A percentile compares a stretch with the other conserved stretches of the same genome.
These are phyloP conservation scores for Lithobates pipiens DNA, from an alignment of 2,797 vertebrate genomes.

Conservation along the genomic window DNA sequence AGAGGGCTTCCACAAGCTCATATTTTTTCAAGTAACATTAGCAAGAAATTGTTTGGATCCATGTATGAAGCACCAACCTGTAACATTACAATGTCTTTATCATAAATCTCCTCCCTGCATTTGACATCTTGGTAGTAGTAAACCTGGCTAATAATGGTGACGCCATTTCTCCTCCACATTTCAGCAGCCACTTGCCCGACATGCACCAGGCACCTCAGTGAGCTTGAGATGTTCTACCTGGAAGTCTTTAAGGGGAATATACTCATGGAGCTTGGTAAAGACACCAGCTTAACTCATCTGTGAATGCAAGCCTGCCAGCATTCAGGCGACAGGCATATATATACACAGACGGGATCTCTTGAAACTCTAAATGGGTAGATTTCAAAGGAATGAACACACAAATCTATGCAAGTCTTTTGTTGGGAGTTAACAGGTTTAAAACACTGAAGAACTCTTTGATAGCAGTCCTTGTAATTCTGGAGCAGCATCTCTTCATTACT, in stretches of 20 bases:
- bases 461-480: conserved; percentile 88
- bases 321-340: conserved; percentile 92
- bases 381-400: conserved; percentile 92
- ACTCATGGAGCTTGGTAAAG: no score
- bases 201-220: no score
- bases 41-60: conserved; percentile 93
- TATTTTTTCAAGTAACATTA: conserved; percentile 91
- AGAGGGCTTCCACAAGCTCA: conserved; percentile 92
- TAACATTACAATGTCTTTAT: no score
- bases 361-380: conserved; percentile 89
- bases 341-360: conserved; percentile 94
- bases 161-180: no score
- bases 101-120: no score
- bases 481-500: conserved; percentile 90
- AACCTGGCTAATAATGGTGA: no score
- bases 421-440: conserved; percentile 79
- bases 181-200: no score
- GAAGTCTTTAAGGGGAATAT: no score
- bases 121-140: no score
- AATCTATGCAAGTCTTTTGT: conserved; percentile 81
- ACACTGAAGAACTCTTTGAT: conserved; percentile 85
- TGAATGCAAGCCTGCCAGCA: conserved; percentile 96
- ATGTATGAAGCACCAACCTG: conserved; percentile 96
- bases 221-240: no score
- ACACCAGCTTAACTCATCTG: no score